Evolutionary conservation across 2,797 vertebrate species (phyloP).

Genomic region (Taenioides sp.): DNA sequence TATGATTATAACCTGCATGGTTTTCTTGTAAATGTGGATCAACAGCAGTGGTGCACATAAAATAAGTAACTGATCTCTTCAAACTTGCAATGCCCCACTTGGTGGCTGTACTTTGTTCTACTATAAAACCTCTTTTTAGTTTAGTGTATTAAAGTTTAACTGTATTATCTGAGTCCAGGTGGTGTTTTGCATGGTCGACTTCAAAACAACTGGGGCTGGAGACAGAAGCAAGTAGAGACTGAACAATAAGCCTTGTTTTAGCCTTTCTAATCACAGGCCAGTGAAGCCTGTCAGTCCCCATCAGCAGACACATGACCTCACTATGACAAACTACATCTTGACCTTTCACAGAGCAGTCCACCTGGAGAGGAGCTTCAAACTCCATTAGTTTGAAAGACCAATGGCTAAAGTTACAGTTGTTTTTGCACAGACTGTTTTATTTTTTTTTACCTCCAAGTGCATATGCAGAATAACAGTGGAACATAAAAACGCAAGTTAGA

Average conservation of each 20-base stretch:
- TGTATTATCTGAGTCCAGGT: neutral
- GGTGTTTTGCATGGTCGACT: conserved; percentile 12
- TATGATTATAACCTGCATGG: neutral
- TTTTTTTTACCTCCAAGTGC: neutral
- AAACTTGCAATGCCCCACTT: neutral
- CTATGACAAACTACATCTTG: conserved; percentile 21
- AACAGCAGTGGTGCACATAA: neutral
- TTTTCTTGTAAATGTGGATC: conserved; percentile 9
- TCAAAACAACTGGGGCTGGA: conserved; percentile 11
- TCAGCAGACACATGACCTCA: conserved; percentile 21
- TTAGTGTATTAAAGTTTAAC: conserved; percentile 12
- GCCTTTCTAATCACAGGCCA: conserved; percentile 40
- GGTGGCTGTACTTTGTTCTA: neutral
- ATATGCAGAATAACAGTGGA: neutral
- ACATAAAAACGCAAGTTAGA: neutral
- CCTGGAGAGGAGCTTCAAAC: conserved; percentile 1
- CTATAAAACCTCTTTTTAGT: neutral
- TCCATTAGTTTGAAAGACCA: conserved; percentile 8
- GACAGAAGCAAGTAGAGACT: conserved; percentile 17
- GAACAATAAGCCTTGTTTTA: conserved; percentile 35
- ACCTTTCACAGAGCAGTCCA: conserved; percentile 29
- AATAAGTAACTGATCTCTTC: neutral
- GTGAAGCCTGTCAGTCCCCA: conserved; percentile 39
- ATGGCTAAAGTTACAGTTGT: neutral
- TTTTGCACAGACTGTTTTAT: neutral